phyloP scores from a whole-genome alignment of 2,113 vertebrate species.

The Hylia prasina region DNA sequence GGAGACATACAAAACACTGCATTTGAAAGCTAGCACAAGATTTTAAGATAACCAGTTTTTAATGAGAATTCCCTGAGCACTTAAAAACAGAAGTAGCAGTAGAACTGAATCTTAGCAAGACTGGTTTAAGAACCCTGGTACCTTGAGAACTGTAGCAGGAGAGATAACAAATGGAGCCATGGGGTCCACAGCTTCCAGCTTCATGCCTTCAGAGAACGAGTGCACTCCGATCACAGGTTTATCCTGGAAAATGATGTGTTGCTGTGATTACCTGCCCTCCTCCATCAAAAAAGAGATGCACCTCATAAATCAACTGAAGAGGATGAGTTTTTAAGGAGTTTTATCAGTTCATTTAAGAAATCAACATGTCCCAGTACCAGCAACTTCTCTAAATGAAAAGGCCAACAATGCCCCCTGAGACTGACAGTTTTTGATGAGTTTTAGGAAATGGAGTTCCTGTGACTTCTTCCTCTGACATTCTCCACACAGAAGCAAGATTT shows the following conservation, averaged over 20 bases:
- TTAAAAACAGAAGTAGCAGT: background rate
- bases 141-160: constrained; percentile 92
- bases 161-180: constrained; percentile 88
- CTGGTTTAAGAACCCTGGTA: constrained; percentile 49
- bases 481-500: background rate
- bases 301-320: background rate
- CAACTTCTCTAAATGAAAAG: background rate
- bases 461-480: background rate
- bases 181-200: constrained; percentile 92
- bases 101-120: background rate
- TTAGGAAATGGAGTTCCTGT: background rate
- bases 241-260: constrained; percentile 76
- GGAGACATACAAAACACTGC: background rate
- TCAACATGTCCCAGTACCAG: background rate
- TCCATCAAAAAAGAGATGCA: background rate
- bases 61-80: background rate
- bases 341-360: background rate
- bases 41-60: background rate
- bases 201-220: constrained; percentile 90
- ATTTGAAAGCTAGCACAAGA: background rate
- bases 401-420: background rate
- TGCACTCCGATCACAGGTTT: constrained; percentile 81
- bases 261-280: background rate
- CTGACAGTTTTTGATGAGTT: background rate
- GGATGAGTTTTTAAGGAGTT: background rate